Conservation (phyloP, 1,140 invertebrate species). For the Epicauta chinensis region DNA sequence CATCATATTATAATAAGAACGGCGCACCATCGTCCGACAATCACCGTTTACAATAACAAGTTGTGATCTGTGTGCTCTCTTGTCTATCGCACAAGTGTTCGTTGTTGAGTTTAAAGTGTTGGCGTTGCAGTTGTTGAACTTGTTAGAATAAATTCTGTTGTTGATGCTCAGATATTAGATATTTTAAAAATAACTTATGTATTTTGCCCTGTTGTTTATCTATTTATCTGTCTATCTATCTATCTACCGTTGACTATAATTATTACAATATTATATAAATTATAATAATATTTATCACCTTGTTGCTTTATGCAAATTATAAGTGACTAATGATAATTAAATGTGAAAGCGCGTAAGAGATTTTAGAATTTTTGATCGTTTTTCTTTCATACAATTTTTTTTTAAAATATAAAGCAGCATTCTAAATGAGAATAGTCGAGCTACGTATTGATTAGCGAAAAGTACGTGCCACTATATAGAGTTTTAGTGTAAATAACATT, state of each 20-base stretch:
- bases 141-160: slow-evolving; percentile 12
- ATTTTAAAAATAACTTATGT: background rate
- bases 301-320: too few species aligned
- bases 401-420: slow-evolving; percentile 19
- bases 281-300: too few species aligned
- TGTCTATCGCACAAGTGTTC: slow-evolving; percentile 6
- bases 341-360: too few species aligned
- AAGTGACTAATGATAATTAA: too few species aligned
- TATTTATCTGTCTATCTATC: too few species aligned
- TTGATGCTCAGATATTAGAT: slow-evolving; percentile 15
- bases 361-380: background rate
- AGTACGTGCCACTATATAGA: slow-evolving; percentile 7
- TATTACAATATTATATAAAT: too few species aligned
- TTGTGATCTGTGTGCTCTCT: slow-evolving; percentile 11
- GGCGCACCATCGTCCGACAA: background rate
- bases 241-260: too few species aligned
- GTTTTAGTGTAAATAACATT: slow-evolving; percentile 12
- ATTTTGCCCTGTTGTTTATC: too few species aligned
- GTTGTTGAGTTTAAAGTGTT: slow-evolving; percentile 20
- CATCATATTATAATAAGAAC: background rate
- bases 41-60: slow-evolving; percentile 1
- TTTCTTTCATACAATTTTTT: too few species aligned
- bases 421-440: slow-evolving; percentile 21
- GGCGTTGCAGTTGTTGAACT: slow-evolving; percentile 16
- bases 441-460: slow-evolving; percentile 1